Base-by-base conservation (phyloP, 1,140 invertebrate species). In the Drosophila busckii region DNA sequence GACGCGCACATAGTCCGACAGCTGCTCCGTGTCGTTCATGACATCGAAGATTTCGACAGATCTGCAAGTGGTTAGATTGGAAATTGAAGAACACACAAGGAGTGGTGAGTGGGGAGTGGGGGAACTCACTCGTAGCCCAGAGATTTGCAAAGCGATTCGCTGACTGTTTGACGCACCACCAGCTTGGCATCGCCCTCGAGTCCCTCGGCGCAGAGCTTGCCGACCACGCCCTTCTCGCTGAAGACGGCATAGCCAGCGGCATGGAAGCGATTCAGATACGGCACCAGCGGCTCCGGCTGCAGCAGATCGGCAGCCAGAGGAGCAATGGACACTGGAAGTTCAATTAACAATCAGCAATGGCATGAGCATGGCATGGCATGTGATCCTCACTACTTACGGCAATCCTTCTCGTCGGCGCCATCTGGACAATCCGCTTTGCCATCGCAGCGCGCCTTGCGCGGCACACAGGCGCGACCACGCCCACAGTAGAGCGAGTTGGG, bases 371-470 rank as follows among this genome's bases (percentile, higher is more conserved):
- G 7, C 2, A 1, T 3, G 4, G 5, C 2, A 9, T 10, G 1
- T 1, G 0, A 13, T 8, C 16, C 10, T 12, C 10, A 49, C 16
- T 16, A 91, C 93, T 93, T 88, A 95, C 94, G 88, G 73, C 96
- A 97, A 68, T 93, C 92, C 73, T 92, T 91, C 85, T 97, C 96
- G 64, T 97, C 95, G 56, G 93, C 93, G 7, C 93, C 94, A 85
- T 96, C 94, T 0, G 93, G 91, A 78, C 96, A 97, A 85, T 97
- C 94, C 0, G 90, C 88, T 34, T 92, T 91, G 25, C 94, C 95
- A 83, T 96, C 94, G 85, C 95, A 97, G 44, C 93, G 90, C 61
- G 93, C 91, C 23, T 90, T 89, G 3, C 88, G 88, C 0, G 92
- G 90, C 58, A 96, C 91, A 82, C 95, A 97, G 6, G 89, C 89